Base-by-base conservation (phyloP, 2,888 invertebrate species). In the Limnephilus lunatus region DNA sequence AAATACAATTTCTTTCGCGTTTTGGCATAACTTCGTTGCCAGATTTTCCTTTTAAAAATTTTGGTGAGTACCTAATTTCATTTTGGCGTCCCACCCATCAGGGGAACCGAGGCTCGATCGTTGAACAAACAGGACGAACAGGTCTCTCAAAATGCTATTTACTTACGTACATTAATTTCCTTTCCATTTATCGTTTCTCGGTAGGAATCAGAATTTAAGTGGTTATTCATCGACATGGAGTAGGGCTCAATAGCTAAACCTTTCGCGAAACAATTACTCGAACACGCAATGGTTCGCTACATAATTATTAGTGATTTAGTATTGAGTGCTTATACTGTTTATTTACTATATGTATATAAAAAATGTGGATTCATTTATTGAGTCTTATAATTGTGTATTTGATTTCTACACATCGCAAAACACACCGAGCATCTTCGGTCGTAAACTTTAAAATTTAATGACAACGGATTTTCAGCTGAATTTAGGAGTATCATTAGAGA, bases 1-100 rank as follows among this genome's bases (percentile, higher is more conserved):
- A 35, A 86, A 86, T 44, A 86, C 86, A 86, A 86, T 86, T 86
- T 85, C 85, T 85, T 85, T 44, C 86, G 30, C 86, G 86, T 86
- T 86, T 48, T 9, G 44, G 86, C 86, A n/a, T 86, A 86, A 86
- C 86, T 86, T 86, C 86, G 44, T 86, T 86, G 86, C n/a, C 30
- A 44, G 86, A 86, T 86, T 86, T 86, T 86, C 86, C 86, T 86
- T 86, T 86, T 44, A n/a, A 44, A 86, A 86, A 44, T 48, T 86
- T 86, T 86, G 86, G 86, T 48, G 68, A 68, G 68, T n/a, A 68
- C 68, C 68, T 68, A 86, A 86, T 86, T 86, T 86, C 39, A 86
- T 86, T 86, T 86, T 30, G 44, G 35, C 25, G 14, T 48, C 39
- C 48, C 48, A 86, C 44, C 86, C 25, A 30, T 48, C 25, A 30